These are phyloP conservation scores for Clanis bilineata DNA, from an alignment of 2,888 invertebrate species.

Conservation along the genomic window DNA sequence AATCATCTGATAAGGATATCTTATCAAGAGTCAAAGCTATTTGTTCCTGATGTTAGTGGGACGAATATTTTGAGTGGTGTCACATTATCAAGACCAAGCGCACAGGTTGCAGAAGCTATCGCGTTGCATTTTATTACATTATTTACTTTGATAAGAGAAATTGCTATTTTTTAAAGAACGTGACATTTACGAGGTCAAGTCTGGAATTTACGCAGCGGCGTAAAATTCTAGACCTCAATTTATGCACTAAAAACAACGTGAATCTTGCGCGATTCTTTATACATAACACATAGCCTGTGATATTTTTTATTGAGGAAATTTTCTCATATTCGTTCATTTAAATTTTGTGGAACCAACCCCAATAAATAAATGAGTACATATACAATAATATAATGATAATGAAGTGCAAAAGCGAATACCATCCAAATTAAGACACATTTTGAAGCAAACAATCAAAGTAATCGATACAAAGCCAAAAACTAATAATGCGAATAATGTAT, in stretches of 20 bases:
- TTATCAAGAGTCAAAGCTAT: conserved; percentile 62
- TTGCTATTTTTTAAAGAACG: neutral
- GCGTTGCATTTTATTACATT: conserved; percentile 50
- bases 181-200: conserved; percentile 11
- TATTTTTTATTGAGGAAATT: too few relatives aligned
- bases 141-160: conserved; percentile 5
- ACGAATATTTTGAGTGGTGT: conserved; percentile 31
- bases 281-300: too few relatives aligned
- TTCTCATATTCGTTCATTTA: too few relatives aligned
- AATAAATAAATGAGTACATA: too few relatives aligned
- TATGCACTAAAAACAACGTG: neutral
- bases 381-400: neutral
- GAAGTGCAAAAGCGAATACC: neutral
- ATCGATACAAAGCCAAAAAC: conserved; percentile 21
- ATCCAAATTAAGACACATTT: conserved; percentile 12
- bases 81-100: conserved; percentile 33
- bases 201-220: conserved; percentile 2
- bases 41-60: conserved; percentile 62
- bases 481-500: conserved; percentile 26
- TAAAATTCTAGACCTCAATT: neutral
- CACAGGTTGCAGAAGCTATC: conserved; percentile 67
- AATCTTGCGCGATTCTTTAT: too few relatives aligned
- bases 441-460: conserved; percentile 24
- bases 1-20: conserved; percentile 46
- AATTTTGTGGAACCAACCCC: too few relatives aligned